Base-by-base conservation (phyloP, 1,140 invertebrate species). In the Penaeus vannamei region DNA sequence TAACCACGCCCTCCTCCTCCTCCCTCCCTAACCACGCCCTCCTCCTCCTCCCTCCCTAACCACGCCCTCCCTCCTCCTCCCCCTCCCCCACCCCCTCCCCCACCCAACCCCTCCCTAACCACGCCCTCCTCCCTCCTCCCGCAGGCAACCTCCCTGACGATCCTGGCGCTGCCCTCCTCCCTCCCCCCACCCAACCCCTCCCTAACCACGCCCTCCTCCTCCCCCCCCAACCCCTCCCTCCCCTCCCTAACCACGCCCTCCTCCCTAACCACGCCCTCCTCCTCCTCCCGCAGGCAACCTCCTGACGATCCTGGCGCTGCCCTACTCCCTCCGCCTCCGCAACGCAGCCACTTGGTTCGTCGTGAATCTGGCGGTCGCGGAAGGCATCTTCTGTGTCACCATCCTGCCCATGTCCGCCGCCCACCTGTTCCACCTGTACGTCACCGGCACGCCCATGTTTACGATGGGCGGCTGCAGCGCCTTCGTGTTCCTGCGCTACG, bases 401-500 rank as follows among this genome's bases (percentile, higher is more conserved):
- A 88, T 91, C 79, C 89, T 91, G 64, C 91, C 91, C 36, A 90
- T 91, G 86, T 90, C 85, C 10, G 91, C 91, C 26, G 91, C 89
- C n/a, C 91, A 91, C 46, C 86, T 91, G 29, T 46, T 91, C 53
- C 23, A 62, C 42, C 85, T 91, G 10, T 81, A 85, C 26, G 4
- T 61, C 64, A 62, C 59, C 19, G n/a, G 36, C 7, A 42, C 76
- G 14, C 62, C 77, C 7, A 69, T 91, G 12, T 89, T 89, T 32
- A 42, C 46, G 19, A 61, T 77, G 26, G 77, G 36, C 5, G 91
- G 91, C 0, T 91, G 91, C 84, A 88, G 83, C n/a, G 81, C 84
- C 17, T 91, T 91, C 69, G 91, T 91, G 20, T 91, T 90, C 42
- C 81, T 90, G 12, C 82, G 91, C 32, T 91, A 91, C 84, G 91